phyloP scores from a whole-genome alignment of 2,113 vertebrate species.

The Beaufortia kweichowensis region DNA sequence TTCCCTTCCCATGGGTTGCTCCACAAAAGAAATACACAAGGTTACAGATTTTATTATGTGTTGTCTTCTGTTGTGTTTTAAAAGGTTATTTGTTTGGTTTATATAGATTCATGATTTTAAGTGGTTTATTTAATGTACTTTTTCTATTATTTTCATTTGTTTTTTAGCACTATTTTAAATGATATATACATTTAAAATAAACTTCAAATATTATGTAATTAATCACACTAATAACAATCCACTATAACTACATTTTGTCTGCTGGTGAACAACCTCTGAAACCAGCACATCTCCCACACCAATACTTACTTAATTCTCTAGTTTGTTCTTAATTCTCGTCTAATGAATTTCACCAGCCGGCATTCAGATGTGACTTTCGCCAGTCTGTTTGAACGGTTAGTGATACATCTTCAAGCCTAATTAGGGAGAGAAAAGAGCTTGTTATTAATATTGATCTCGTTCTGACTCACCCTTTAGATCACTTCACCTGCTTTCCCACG shows the following conservation, averaged over 20 bases:
- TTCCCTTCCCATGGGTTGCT: neutral
- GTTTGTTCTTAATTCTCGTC: conserved; percentile 19
- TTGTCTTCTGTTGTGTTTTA: too few relatives aligned
- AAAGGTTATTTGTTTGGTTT: too few relatives aligned
- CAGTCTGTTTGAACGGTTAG: conserved; percentile 49
- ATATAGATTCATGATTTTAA: too few relatives aligned
- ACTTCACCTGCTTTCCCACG: conserved; percentile 60
- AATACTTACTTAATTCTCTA: neutral
- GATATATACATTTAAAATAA: too few relatives aligned
- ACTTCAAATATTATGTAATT: neutral
- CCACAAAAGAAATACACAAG: neutral
- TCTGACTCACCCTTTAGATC: conserved; percentile 26
- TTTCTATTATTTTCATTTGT: too few relatives aligned
- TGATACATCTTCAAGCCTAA: conserved; percentile 48
- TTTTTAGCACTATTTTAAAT: too few relatives aligned
- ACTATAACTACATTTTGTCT: neutral
- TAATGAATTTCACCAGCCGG: conserved; percentile 54
- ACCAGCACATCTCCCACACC: conserved; percentile 17
- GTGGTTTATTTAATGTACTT: too few relatives aligned
- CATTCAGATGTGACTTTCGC: conserved; percentile 52
- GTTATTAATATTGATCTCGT: conserved; percentile 60
- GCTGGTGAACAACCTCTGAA: neutral
- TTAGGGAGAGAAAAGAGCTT: conserved; percentile 43
- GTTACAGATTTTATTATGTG: too few relatives aligned
- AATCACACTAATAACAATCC: neutral